Percentiles rank a stretch among this genome's conserved stretches.
These are phyloP conservation scores for Caenorhabditis zanzibari DNA, from an alignment of 2,888 invertebrate species.

Conservation along the genomic window DNA sequence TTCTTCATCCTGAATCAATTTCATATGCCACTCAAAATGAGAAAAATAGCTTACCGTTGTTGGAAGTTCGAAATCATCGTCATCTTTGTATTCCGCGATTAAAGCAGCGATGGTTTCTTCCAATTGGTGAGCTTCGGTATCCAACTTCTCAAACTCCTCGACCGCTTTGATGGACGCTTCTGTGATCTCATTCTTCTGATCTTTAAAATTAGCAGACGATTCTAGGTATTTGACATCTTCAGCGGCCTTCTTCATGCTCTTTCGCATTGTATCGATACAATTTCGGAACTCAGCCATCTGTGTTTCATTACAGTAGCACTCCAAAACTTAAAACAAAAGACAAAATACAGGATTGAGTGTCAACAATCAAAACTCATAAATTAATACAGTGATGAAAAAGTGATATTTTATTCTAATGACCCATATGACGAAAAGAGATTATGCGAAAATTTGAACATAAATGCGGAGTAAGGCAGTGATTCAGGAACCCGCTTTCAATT, in stretches of 20 bases:
- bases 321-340: background rate
- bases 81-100: background rate
- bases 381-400: background rate
- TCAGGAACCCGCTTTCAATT: slow-evolving; percentile 47
- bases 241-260: slow-evolving; percentile 14
- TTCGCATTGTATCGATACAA: slow-evolving; percentile 1
- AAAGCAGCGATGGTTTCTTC: slow-evolving; percentile 1
- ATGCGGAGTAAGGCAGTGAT: background rate
- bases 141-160: slow-evolving; percentile 16
- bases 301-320: background rate
- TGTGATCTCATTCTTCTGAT: background rate
- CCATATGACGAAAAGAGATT: slow-evolving; percentile 32
- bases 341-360: background rate
- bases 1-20: background rate
- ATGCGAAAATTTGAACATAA: slow-evolving; percentile 30
- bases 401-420: background rate
- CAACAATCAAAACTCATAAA: background rate
- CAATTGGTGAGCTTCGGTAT: background rate
- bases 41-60: background rate
- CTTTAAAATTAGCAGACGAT: background rate
- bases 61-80: slow-evolving; percentile 7
- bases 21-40: too few relatives aligned
- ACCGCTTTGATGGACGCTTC: slow-evolving; percentile 7
- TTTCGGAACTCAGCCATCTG: slow-evolving; percentile 31
- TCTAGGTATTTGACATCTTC: slow-evolving; percentile 4